Evolutionary conservation across 1,140 invertebrate species (phyloP), one percentile per base, ranked within the genome.

Genomic region (Hirudo medicinalis): DNA sequence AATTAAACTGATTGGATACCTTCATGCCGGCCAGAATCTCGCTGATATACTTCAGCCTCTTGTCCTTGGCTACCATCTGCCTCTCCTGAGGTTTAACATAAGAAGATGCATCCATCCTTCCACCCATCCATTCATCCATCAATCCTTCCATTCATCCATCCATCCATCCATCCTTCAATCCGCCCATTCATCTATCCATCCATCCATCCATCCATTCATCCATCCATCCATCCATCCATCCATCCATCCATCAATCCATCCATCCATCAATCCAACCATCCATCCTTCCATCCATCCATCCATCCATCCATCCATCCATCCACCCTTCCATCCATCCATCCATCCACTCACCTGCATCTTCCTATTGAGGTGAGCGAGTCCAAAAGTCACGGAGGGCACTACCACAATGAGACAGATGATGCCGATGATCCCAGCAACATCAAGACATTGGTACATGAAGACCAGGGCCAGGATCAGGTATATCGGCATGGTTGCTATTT

Each of bases 1-100:
- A 11, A 11, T 40, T n/a, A 40, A 40, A 49, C 43, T 36, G 32
- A 36, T 36, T 36, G 6, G n/a, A 27, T 60, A 71, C 70, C 74
- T 81, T 80, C 13, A 82, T 81, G 36, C 81, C 80, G 70, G 72
- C 75, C 0, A 82, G 49, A 27, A 81, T 74, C 74, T 83, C 81
- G 68, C 74, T 77, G 70, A 79, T 78, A 22, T 78, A 66, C 72
- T 79, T 79, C 27, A 79, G 73, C 74, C 87, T 78, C 72, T 81
- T 75, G 74, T 88, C 87, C 53, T 86, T 84, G 13, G 84, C 75
- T 36, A 76, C 77, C 71, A 87, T 81, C 73, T 83, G 80, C 60
- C 57, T 69, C 9, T 73, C 54, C 68, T 76, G 70, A 43, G 20
- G 19, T 20, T 6, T 63, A 15, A 63, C 2, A 63, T 32, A n/a